Evolutionary conservation across 1,140 invertebrate species (phyloP).

Genomic region (Dendroctonus valens): DNA sequence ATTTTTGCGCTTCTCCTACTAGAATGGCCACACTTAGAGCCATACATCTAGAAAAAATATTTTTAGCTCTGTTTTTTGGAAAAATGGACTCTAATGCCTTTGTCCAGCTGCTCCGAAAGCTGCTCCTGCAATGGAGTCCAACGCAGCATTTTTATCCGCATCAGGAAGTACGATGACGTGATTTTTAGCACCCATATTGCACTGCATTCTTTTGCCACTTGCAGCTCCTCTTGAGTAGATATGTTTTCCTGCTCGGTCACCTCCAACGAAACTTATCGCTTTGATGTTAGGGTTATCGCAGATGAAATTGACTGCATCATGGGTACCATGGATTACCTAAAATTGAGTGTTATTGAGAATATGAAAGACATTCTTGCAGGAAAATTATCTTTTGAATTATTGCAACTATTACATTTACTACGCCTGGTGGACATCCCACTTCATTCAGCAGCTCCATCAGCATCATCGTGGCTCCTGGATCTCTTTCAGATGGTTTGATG

Average conservation of each 20-base stretch:
- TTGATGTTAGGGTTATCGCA: constrained; percentile 95
- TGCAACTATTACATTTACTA: constrained; percentile 70
- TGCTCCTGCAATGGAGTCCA: constrained; percentile 92
- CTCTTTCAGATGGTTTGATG: constrained; percentile 92
- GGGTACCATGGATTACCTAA: constrained; percentile 88
- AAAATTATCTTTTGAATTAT: constrained; percentile 5
- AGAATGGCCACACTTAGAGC: constrained; percentile 96
- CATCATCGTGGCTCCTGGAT: constrained; percentile 95
- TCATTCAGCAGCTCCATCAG: constrained; percentile 86
- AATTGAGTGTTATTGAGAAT: background rate
- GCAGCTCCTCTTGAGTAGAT: constrained; percentile 89
- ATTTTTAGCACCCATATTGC: constrained; percentile 99
- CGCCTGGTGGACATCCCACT: constrained; percentile 90
- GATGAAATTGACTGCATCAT: constrained; percentile 94
- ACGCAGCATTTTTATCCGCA: constrained; percentile 94
- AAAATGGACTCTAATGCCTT: constrained; percentile 50
- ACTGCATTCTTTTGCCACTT: constrained; percentile 92
- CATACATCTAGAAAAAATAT: constrained; percentile 71
- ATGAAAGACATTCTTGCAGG: background rate
- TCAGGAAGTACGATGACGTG: constrained; percentile 96
- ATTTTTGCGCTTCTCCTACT: constrained; percentile 88
- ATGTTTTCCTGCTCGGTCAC: constrained; percentile 92
- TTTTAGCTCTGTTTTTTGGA: background rate
- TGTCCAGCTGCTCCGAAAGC: constrained; percentile 95
- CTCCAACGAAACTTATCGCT: constrained; percentile 98